These are phyloP conservation scores for Geococcyx californianus DNA, from an alignment of 2,113 vertebrate genomes.

Conservation along the genomic window DNA sequence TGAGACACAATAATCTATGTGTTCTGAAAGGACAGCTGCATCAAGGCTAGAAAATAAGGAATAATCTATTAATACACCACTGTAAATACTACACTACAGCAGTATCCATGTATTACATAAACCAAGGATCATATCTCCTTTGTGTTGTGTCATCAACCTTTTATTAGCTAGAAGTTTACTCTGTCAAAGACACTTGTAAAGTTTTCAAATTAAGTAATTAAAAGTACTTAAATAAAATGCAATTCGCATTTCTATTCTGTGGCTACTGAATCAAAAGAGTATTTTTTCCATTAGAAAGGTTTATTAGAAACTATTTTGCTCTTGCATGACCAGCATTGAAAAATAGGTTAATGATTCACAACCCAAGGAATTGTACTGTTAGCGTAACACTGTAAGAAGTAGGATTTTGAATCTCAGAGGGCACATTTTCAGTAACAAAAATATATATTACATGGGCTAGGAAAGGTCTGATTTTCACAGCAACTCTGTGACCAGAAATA, in stretches of 20 bases:
- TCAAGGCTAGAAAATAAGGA: neutral
- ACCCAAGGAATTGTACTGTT: neutral
- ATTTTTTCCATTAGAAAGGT: neutral
- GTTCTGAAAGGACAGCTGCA: neutral
- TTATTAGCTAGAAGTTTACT: neutral
- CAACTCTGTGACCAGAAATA: conserved; percentile 12
- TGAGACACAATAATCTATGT: neutral
- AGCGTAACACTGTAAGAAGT: neutral
- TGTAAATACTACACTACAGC: neutral
- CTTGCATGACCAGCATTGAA: neutral
- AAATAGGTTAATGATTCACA: conserved; percentile 51
- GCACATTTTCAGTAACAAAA: neutral
- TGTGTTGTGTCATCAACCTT: neutral
- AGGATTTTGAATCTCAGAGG: neutral
- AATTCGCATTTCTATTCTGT: neutral
- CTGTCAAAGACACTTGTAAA: conserved; percentile 3
- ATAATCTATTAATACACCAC: neutral
- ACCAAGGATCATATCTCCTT: neutral
- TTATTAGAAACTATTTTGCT: neutral
- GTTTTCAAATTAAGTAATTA: neutral
- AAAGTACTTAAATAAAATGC: neutral
- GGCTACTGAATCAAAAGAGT: neutral
- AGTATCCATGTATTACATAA: neutral
- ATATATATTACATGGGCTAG: neutral
- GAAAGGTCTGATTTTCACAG: conserved; percentile 10